Base-by-base conservation (phyloP, 1,140 invertebrate genomes). In the Zelostemma sp. region DNA sequence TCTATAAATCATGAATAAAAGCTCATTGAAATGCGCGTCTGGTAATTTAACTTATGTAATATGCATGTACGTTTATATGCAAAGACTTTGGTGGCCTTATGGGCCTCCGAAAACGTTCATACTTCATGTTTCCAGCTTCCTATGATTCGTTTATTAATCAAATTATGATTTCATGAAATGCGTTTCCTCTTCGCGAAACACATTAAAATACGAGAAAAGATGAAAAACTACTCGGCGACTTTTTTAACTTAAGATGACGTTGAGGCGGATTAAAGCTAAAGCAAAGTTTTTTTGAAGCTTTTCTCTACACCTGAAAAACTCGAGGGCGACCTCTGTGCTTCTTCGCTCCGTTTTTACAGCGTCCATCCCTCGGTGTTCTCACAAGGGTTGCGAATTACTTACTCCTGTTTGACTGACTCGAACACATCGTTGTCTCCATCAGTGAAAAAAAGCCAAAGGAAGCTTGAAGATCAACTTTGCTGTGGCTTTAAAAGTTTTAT, bases 341-440 rank as follows among this genome's bases (percentile, higher is more conserved):
- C 8, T 12, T 21, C 28, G 12, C 28, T 12, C 9, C 51, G 14
- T 40, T 25, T 21, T 33, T 19, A 14, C 54, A 53, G 62, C 35
- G 35, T 40, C 11, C 35, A 15, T 40, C 35, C n/a, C 35, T 40
- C 35, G 35, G 3, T 40, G 35, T 40, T 12, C 35, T 6, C n/a
- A 12, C 5, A 5, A 15, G 56, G 53, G 41, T 64, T 57, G 46
- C 47, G 61, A 50, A 64, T 64, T 64, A 50, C 61, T 64, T 64
- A 64, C 51, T 57, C 61, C 54, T 54, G 40, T 49, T 58, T 40
- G 55, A 48, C 55, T 53, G 55, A 38, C 55, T 59, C 45, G 28
- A 64, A 58, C 61, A 57, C 53, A 17, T 64, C 60, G 43, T 63
- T 63, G 55, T 56, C 51, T 63, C 41, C 38, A 45, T 25, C 6